Evolutionary conservation across 2,797 vertebrate genomes (phyloP).

Genomic region (Heliangelus exortis): DNA sequence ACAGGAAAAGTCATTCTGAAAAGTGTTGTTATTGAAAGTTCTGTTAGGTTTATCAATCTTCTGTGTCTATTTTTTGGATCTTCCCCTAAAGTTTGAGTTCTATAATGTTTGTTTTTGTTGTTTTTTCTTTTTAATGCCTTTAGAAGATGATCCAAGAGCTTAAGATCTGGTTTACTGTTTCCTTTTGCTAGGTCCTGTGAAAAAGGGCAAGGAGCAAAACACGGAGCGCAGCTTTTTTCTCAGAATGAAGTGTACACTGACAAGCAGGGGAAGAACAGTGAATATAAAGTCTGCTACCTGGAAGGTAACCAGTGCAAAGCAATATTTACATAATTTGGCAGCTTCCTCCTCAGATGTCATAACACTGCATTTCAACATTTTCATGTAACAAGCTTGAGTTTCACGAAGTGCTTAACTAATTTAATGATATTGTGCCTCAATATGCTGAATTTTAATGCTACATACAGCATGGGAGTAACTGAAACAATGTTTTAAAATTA

Average conservation of each 20-base stretch:
- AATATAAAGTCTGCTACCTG: constrained; percentile 98
- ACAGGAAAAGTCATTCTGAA: not conserved
- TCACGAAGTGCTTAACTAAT: not conserved
- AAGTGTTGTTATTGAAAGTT: not conserved
- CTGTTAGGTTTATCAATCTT: not conserved
- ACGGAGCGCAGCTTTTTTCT: constrained; percentile 93
- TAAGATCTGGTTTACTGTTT: constrained; percentile 34
- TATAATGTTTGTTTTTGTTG: not conserved
- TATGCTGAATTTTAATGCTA: constrained; percentile 31
- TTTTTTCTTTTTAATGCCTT: not conserved
- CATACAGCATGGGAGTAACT: not conserved
- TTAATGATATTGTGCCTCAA: not conserved
- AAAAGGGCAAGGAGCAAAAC: constrained; percentile 91
- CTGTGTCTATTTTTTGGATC: not conserved
- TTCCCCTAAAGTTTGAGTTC: not conserved
- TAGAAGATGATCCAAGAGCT: not conserved
- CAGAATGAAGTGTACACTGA: constrained; percentile 98
- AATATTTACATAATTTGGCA: not conserved
- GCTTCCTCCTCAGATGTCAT: constrained; percentile 38
- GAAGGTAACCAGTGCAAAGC: constrained; percentile 84
- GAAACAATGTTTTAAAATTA: constrained; percentile 29
- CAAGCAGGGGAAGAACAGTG: constrained; percentile 95
- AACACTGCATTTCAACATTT: constrained; percentile 37
- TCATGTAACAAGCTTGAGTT: not conserved
- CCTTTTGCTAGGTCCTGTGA: constrained; percentile 84